Evolutionary conservation across 30 jellyfish, hydroid and myxozoan genomes (phyloP).

Genomic region (Turritopsis rubra): DNA sequence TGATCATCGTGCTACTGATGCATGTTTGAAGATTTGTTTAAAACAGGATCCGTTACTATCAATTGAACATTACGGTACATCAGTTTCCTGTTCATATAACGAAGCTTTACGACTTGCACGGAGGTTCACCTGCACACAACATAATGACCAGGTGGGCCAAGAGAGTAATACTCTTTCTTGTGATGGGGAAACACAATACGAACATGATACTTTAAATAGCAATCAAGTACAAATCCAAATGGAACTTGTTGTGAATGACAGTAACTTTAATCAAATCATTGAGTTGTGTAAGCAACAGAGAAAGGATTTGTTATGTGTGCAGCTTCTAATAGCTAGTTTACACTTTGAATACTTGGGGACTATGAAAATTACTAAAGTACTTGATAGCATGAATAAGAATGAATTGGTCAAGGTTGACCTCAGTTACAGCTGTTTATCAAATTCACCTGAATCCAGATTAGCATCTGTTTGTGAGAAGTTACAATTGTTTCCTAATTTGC

Average conservation of each 20-base stretch:
- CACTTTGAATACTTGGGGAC: constrained; percentile 2
- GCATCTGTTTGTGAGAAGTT: constrained; percentile 9
- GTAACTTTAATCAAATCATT: background rate
- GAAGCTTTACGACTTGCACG: constrained; percentile 7
- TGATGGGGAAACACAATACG: background rate
- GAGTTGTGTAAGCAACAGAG: background rate
- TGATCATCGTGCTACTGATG: constrained; percentile 19
- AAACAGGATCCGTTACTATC: constrained; percentile 11
- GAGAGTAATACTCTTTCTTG: background rate
- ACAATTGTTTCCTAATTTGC: background rate
- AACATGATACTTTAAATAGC: too few species aligned
- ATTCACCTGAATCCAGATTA: background rate
- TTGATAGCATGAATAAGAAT: background rate
- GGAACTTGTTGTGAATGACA: constrained; percentile 23
- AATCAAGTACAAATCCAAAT: background rate
- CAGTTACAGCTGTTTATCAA: constrained; percentile 4
- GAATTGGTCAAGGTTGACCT: constrained; percentile 10
- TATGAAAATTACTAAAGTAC: background rate
- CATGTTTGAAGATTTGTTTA: background rate
- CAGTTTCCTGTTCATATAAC: background rate
- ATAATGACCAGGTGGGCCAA: background rate
- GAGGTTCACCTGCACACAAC: background rate
- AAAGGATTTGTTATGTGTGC: background rate
- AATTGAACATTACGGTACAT: constrained; percentile 1
- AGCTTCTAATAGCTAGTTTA: background rate